Evolutionary conservation across 2,113 vertebrate species (phyloP), one percentile per base, ranked within the genome.

Genomic region (Chauna torquata): DNA sequence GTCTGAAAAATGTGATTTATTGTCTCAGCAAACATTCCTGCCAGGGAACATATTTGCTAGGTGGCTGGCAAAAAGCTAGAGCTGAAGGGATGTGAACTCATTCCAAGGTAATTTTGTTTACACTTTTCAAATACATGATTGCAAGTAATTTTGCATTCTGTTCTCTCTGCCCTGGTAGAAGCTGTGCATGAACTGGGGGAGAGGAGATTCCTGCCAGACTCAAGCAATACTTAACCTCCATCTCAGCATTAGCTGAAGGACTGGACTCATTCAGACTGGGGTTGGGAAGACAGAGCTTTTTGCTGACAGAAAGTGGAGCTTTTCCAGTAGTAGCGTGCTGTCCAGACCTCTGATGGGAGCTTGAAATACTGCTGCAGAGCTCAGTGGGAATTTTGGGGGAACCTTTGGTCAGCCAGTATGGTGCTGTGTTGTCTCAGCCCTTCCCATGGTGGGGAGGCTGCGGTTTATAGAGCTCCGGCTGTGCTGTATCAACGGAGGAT

Each of bases 21-120:
- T 91, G 77, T 89, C 61, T 94, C 70, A 92, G 89, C 91, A 95
- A 91, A 95, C 96, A 91, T 92, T 96, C 91, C 81, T 94, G 74
- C 28, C 57, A 36, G 77, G 77, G 88, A 92, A 77, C 88, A 54
- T 96, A 87, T 42, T 95, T 96, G 69, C 70, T 79, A 61, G 65
- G 61, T 32, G 75, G 76, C 34, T 88, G 65, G 83, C 0, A 0
- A 94, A 93, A 80, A 94, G 65, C 44, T 75, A 58, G 50, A 54
- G 66, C 68, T 86, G 83, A 84, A 57, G 44, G 83, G 92, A 89
- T 75, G 62, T 75, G 77, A 86, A 71, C 57, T 75, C 47, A 19
- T 30, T 65, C 40, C 40, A 49, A 40, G 81, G 72, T 86, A 50
- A n/a, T 86, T 92, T 79, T 87, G 8, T 90, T 92, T 82, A 49